A percentile compares a stretch with the other conserved stretches of the same genome.
Conservation (phyloP, 2,113 vertebrate genomes). For the Henicopernis longicauda region DNA sequence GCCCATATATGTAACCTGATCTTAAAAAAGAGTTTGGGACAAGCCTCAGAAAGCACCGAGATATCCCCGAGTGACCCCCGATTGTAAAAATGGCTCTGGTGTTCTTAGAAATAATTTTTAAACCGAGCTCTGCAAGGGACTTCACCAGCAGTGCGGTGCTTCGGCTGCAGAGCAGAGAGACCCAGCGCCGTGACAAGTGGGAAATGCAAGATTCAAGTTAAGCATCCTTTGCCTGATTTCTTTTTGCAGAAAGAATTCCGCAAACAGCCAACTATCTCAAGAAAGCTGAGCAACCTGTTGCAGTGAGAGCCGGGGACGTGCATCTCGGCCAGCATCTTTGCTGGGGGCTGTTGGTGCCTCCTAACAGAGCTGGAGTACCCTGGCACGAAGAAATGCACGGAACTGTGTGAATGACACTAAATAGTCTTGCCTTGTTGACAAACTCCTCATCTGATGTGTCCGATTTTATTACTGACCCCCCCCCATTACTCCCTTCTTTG, state of each 20-base stretch:
- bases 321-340: not conserved
- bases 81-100: not conserved
- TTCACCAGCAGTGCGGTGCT: accelerated
- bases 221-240: not conserved
- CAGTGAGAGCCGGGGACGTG: not conserved
- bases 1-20: not conserved
- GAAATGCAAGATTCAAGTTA: not conserved
- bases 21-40: not conserved
- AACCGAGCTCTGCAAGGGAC: not conserved
- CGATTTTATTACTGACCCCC: not conserved
- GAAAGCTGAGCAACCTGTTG: not conserved
- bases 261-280: not conserved
- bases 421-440: not conserved
- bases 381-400: too few relatives aligned
- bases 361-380: not conserved
- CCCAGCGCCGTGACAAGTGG: accelerated
- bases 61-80: not conserved
- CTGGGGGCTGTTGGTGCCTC: not conserved
- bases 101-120: not conserved
- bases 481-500: not conserved
- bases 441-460: not conserved
- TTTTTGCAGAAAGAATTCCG: not conserved
- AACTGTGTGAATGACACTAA: not conserved
- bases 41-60: not conserved
- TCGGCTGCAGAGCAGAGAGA: not conserved